Evolutionary conservation across 2,888 invertebrate genomes (phyloP), one percentile per base, ranked within the genome.

Genomic region (Agapostemon virescens): DNA sequence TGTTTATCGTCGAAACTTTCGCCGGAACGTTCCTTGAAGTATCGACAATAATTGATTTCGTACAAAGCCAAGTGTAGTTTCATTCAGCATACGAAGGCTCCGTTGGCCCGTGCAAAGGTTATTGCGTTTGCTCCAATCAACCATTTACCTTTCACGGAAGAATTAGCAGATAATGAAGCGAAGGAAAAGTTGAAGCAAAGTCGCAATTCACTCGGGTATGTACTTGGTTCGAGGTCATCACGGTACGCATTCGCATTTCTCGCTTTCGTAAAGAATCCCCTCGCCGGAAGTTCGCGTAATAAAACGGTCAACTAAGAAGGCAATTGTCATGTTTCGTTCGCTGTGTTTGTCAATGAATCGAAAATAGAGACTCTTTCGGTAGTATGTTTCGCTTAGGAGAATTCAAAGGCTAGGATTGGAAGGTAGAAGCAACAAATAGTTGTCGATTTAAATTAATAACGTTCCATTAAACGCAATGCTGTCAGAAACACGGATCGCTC

Each of bases 91-190:
- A 61, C 76, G 40, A 36, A 49, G 20, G 36, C 38, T 15, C 42
- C n/a, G 42, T 15, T 15, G 23, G 52, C 36, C 17, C 20, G 42
- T 6, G 33, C 40, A 45, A 70, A 79, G 58, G 20, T 74, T 78
- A 80, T 69, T 69, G 49, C 69, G 69, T 74, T 79, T 40, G 55
- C 63, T 63, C 63, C 70, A 77, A 73, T 80, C 74, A 68, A 69
- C 61, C 74, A 36, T 81, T 75, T 33, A 63, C 75, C 52, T 72
- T 82, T 67, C 61, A 38, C 55, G 33, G 52, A 70, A 67, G 70
- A 78, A 81, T 77, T 67, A 73, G 36, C 66, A 72, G 36, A 77
- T 67, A 73, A 78, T 73, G 74, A 68, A 73, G 69, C 66, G 42
- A 33, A 61, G 58, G 63, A 68, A 66, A 83, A 79, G 66, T 79